Base-by-base conservation (phyloP, 2,113 vertebrate genomes). In the Neofelis nebulosa region DNA sequence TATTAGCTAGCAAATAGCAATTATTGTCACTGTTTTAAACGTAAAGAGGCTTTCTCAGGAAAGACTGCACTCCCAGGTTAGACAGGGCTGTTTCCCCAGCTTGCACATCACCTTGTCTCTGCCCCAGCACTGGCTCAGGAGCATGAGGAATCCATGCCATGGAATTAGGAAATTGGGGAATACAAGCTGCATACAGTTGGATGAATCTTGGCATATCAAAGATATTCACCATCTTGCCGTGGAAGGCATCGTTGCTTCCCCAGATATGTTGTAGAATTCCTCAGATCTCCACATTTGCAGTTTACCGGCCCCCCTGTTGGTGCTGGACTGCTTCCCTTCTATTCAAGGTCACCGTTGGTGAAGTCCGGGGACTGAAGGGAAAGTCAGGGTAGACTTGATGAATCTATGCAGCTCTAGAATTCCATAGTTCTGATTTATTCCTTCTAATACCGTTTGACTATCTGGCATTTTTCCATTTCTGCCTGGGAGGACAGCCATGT, bases 401-500 rank as follows among this genome's bases (percentile, higher is more conserved):
- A 68, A 63, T 68, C 63, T 38, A 0, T 13, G 16, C 2, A 45
- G 68, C 57, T 80, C 73, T 69, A 25, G 57, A 29, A 84, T 91
- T 38, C 61, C 23, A 7, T 41, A 7, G 69, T 50, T 36, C 25
- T 57, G 31, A 66, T 33, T 63, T 41, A 69, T 38, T 65, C 93
- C 69, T 69, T 41, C 36, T 83, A 66, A 29, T 50, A 45, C 57
- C 76, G 61, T 85, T 90, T 80, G 84, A 76, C 84, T 79, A 7
- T 57, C 86, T 89, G 78, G 45, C 50, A 33, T 82, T 96, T 87
- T 96, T 74, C 69, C 71, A 74, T 87, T 95, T 96, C 93, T 95
- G 78, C 61, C 82, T 81, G 65, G 81, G 38, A 96, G 27, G 84
- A 94, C 66, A 96, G 89, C 79, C 31, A 36, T 61, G 41, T 92